These are phyloP conservation scores for Scelioninae gen. 2 DNA, from an alignment of 2,888 invertebrate genomes.

Conservation along the genomic window DNA sequence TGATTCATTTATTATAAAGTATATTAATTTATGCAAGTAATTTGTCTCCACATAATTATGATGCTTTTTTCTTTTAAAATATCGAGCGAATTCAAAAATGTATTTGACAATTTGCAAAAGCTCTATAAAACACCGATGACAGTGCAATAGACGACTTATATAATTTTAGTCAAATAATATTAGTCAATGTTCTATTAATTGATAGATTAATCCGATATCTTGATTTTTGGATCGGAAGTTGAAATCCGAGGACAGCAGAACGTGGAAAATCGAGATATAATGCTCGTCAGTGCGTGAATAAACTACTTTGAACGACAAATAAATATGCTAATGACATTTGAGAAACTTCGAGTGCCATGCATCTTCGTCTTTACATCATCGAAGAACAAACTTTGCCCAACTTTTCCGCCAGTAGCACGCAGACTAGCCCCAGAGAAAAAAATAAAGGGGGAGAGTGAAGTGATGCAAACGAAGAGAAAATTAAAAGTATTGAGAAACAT, in stretches of 20 bases:
- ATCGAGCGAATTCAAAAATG: too few relatives aligned
- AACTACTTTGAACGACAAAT: conserved; percentile 70
- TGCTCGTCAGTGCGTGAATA: conserved; percentile 62
- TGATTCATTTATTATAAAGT: too few relatives aligned
- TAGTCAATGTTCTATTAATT: conserved; percentile 39
- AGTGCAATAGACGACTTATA: too few relatives aligned
- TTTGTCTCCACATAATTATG: too few relatives aligned
- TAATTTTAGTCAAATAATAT: conserved; percentile 39
- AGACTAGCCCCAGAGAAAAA: conserved; percentile 49
- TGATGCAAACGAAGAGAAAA: conserved; percentile 19
- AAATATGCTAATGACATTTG: conserved; percentile 73
- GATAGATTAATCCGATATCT: conserved; percentile 53
- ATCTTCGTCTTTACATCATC: conserved; percentile 68
- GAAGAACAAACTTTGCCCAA: conserved; percentile 70
- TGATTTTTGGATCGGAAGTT: conserved; percentile 54
- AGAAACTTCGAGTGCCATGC: conserved; percentile 71
- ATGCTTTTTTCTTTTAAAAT: too few relatives aligned
- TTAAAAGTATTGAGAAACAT: conserved; percentile 56
- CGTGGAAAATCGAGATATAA: conserved; percentile 61
- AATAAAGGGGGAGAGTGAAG: conserved; percentile 41
- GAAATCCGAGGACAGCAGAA: conserved; percentile 56
- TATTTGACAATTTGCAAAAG: too few relatives aligned
- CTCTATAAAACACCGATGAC: too few relatives aligned
- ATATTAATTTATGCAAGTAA: too few relatives aligned
- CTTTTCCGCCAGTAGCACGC: conserved; percentile 64